A percentile compares a stretch with the other conserved stretches of the same genome.
Evolutionary conservation across 2,113 vertebrate genomes (phyloP).

Genomic region (Mastomys natalensis): DNA sequence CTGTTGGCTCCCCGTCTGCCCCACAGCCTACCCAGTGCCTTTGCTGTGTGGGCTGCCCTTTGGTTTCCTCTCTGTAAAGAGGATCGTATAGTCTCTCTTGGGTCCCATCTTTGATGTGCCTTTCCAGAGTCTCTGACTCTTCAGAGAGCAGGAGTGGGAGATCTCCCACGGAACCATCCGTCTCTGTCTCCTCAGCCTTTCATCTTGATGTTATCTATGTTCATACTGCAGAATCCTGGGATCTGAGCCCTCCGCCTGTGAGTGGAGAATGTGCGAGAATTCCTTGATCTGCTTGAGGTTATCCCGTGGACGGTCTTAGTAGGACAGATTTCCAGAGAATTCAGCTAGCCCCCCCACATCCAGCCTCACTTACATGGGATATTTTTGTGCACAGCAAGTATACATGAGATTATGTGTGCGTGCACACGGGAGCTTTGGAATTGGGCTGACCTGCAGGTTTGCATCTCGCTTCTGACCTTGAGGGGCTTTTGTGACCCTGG

Average conservation of each 20-base stretch:
- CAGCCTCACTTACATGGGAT: not conserved
- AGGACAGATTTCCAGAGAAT: conserved; percentile 36
- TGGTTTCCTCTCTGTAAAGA: not conserved
- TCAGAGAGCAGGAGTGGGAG: not conserved
- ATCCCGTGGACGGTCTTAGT: not conserved
- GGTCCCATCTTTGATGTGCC: not conserved
- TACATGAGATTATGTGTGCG: not conserved
- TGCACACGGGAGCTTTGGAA: not conserved
- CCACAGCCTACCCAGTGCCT: fast-evolving
- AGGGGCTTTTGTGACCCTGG: not conserved
- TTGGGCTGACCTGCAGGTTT: not conserved
- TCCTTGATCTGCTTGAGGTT: not conserved
- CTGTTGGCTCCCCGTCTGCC: too few relatives aligned
- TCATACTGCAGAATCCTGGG: not conserved
- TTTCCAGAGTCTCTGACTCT: not conserved
- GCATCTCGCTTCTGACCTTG: not conserved
- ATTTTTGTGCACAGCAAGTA: not conserved
- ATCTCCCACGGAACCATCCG: not conserved
- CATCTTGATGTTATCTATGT: not conserved
- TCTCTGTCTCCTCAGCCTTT: not conserved
- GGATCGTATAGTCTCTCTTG: not conserved
- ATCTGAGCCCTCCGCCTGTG: not conserved
- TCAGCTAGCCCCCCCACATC: not conserved
- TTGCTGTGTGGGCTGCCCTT: not conserved
- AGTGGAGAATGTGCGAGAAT: not conserved